Percentiles rank a stretch among this genome's conserved stretches.
phyloP scores from a whole-genome alignment of 2,113 vertebrate genomes.

The Laticauda laticaudata region DNA sequence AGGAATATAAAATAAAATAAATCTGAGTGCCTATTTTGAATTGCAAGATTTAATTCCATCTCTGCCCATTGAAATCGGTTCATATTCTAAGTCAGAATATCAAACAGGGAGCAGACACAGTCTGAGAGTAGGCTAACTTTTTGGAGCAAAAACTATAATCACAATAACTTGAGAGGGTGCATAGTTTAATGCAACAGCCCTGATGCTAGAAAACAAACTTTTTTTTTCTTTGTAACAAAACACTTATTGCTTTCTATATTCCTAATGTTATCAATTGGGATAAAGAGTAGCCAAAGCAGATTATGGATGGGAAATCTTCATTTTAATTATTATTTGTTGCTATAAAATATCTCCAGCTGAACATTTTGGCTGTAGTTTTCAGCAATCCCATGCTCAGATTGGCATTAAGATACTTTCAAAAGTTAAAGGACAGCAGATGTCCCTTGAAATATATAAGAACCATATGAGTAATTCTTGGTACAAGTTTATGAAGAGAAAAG shows the following conservation, averaged over 20 bases:
- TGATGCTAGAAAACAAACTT: constrained; percentile 40
- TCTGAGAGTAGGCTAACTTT: constrained; percentile 21
- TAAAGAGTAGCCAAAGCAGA: constrained; percentile 27
- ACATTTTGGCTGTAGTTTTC: constrained; percentile 31
- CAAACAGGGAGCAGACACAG: not conserved
- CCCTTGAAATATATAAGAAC: not conserved
- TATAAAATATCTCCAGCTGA: constrained; percentile 23
- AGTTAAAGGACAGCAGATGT: not conserved
- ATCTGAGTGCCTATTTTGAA: constrained; percentile 19
- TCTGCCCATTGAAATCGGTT: not conserved
- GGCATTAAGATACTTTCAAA: constrained; percentile 1
- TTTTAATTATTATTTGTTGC: constrained; percentile 48
- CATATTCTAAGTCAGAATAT: not conserved
- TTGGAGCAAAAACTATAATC: constrained; percentile 22
- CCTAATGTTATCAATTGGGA: constrained; percentile 40
- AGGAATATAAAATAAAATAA: not conserved
- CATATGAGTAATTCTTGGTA: not conserved
- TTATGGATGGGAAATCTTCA: constrained; percentile 46
- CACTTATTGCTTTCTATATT: constrained; percentile 49
- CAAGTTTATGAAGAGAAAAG: not conserved
- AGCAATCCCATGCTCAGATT: constrained; percentile 8
- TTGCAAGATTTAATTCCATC: constrained; percentile 16
- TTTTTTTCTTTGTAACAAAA: constrained; percentile 40
- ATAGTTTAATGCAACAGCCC: constrained; percentile 29
- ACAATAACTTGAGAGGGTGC: constrained; percentile 21